Conservation (phyloP, 1,140 invertebrate genomes). For the Druon quercuslanigerum region DNA sequence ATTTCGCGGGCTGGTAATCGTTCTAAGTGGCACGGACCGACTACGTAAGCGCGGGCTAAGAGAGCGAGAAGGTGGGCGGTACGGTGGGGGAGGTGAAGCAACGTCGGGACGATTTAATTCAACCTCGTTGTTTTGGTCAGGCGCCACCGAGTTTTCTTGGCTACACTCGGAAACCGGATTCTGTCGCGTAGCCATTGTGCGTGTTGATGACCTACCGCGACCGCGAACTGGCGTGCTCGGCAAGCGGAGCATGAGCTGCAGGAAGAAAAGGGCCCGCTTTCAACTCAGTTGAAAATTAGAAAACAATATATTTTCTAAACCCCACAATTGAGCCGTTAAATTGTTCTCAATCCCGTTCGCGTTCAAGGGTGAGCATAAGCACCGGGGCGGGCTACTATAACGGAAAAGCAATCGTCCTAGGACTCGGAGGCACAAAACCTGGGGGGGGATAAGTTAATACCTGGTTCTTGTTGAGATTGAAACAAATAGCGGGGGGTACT, state of each 20-base stretch:
- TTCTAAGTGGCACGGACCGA: background rate
- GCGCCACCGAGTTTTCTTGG: background rate
- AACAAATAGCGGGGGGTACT: too few species aligned
- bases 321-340: too few species aligned
- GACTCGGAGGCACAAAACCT: too few species aligned
- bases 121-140: background rate
- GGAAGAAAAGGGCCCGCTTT: background rate
- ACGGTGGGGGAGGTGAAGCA: background rate
- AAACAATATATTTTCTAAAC: background rate
- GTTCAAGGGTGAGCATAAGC: too few species aligned
- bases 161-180: background rate
- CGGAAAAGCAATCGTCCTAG: too few species aligned
- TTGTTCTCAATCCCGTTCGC: too few species aligned
- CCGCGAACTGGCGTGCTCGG: background rate
- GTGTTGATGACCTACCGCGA: background rate
- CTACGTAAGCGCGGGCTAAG: background rate
- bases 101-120: too few species aligned
- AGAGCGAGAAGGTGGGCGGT: background rate
- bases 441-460: too few species aligned
- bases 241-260: background rate
- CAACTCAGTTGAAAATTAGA: background rate
- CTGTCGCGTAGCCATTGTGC: background rate
- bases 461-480: too few species aligned
- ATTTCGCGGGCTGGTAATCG: background rate
- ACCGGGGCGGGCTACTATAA: too few species aligned